Base-by-base conservation (phyloP, 2,888 invertebrate species). In the Tetropium fuscum region DNA sequence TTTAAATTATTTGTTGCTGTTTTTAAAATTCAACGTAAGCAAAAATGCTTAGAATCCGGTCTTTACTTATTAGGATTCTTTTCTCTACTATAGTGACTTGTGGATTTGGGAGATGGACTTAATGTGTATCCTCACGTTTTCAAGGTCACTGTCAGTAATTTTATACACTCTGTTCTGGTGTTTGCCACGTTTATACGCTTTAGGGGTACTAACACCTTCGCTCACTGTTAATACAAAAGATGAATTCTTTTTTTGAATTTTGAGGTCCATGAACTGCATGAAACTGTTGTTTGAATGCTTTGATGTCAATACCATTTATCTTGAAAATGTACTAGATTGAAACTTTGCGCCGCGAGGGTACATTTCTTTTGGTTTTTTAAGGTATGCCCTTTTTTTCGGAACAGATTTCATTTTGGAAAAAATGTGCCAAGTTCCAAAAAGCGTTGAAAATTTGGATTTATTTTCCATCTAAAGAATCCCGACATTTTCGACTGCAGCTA, bases 91-190 rank as follows among this genome's bases (percentile, higher is more conserved):
- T n/a, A n/a, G n/a, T n/a, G n/a, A n/a, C n/a, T n/a, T n/a, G n/a
- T n/a, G n/a, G n/a, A n/a, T n/a, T 43, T 43, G 16, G 10, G 43
- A 20, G n/a, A 43, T 43, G n/a, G 20, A 19, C 20, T 43, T 43
- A 43, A 43, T 43, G 20, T 43, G 43, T 3, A 4, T 20, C 43
- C 20, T 43, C n/a, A 43, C 43, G 43, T 43, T 43, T 20, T 43
- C 20, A 43, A 19, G 43, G 10, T 43, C 43, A 43, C 18, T 43
- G 22, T 43, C 43, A 43, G 19, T 43, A 20, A 43, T 16, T 4
- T 43, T 43, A 15, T 43, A 19, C 20, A 10, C 20, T 43, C 43
- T 43, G 10, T 43, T 43, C 10, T 19, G 43, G 43, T 18, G 18
- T 20, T 22, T 43, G 22, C 10, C 43, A 40, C 43, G 13, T 44